Evolutionary conservation across 2,797 vertebrate species (phyloP), one percentile per base, ranked within the genome.

Genomic region (Ctenopoma kingsleyae): DNA sequence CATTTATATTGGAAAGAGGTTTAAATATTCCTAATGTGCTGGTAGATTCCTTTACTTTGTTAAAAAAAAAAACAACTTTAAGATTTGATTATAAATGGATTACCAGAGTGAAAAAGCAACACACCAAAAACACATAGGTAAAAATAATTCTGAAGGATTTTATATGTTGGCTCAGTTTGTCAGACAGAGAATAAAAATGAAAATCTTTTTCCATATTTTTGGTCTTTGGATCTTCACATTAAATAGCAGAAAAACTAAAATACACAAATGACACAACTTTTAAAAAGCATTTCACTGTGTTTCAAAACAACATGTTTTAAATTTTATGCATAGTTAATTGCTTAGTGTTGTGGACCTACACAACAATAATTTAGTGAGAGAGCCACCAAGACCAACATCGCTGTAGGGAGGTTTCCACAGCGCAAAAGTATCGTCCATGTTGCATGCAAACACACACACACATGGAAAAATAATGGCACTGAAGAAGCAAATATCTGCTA

Each of bases 401-500:
- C 83, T 84, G 83, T 47, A 38, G 70, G 76, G 71, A 78, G 68
- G 71, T 75, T 83, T 65, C 43, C 48, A 50, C 49, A 73, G 84
- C 72, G 78, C 77, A 84, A 87, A 87, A 44, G 56, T 54, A 61
- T 65, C 30, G 19, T 44, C 75, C 77, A 46, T 66, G 78, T 80
- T 71, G 66, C 64, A 74, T 57, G 81, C 84, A 78, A 61, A 81
- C 43, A 44, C 43, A 44, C 17, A n/a, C 81, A 50, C 27, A 30
- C 27, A 84, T 40, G 62, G 63, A 48, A 25, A 93, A 86, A 85
- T 84, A 90, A 90, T 88, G 82, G 76, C 80, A 87, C 86, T 81
- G 83, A 91, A 82, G 89, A 82, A 85, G 86, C 85, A 91, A 91
- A 91, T 92, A 90, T 89, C 84, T 85, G 80, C 74, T 86, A 78